A percentile compares a stretch with the other conserved stretches of the same genome.
These are phyloP conservation scores for Aleadryas rufinucha DNA, from an alignment of 2,113 vertebrate genomes.

Conservation along the genomic window DNA sequence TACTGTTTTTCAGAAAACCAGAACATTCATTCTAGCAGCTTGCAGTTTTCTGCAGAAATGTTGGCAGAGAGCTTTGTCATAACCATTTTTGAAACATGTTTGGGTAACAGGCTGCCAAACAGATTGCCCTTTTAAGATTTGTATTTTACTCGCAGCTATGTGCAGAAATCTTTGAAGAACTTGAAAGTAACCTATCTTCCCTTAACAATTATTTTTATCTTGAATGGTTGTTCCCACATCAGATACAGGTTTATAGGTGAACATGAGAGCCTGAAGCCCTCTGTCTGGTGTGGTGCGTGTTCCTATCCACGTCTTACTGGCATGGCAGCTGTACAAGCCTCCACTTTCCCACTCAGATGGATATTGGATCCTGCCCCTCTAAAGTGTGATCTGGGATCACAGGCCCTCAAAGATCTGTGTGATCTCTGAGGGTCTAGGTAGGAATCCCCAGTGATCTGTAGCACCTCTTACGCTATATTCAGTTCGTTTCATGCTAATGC, in stretches of 20 bases:
- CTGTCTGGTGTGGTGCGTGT: not conserved
- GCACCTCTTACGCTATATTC: not conserved
- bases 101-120: not conserved
- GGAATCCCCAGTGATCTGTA: not conserved
- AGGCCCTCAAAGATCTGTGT: not conserved
- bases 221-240: slow-evolving; percentile 27
- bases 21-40: not conserved
- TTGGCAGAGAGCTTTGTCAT: not conserved
- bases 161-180: slow-evolving; percentile 31
- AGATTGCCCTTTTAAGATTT: not conserved
- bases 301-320: not conserved
- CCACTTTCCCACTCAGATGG: not conserved
- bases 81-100: not conserved
- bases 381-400: not conserved
- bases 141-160: not conserved
- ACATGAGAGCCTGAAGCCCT: not conserved
- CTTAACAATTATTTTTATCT: slow-evolving; percentile 18
- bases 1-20: not conserved
- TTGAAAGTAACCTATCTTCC: slow-evolving; percentile 42
- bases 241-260: not conserved
- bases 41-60: not conserved
- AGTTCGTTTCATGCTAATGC: not conserved
- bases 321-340: not conserved
- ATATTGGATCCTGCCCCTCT: not conserved
- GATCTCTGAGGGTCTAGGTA: not conserved